These are phyloP conservation scores for Cryptomyrus ogoouensis DNA, from an alignment of 2,113 vertebrate species.

Conservation along the genomic window DNA sequence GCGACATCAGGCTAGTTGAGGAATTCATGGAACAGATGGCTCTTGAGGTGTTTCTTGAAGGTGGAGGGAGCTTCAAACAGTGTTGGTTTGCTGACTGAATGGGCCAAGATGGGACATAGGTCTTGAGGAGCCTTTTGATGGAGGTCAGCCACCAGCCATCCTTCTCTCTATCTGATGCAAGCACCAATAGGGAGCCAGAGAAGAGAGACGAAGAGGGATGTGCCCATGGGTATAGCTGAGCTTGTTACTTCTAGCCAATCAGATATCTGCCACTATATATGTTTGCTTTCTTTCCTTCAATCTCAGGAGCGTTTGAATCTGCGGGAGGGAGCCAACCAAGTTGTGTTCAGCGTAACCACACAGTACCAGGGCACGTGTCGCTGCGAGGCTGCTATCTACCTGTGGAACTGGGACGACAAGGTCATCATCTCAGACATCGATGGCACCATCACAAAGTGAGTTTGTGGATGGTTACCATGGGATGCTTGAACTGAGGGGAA, in stretches of 20 bases:
- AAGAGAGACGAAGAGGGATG: not conserved
- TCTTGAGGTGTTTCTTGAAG: not conserved
- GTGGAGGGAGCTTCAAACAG: not conserved
- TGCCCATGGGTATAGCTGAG: not conserved
- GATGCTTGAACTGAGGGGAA: not conserved
- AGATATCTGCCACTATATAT: not conserved
- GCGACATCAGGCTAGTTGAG: not conserved
- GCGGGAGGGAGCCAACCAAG: slow-evolving; percentile 78
- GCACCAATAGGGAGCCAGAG: not conserved
- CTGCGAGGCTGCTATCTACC: slow-evolving; percentile 85
- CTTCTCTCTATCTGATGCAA: not conserved
- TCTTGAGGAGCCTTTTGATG: not conserved
- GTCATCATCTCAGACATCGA: slow-evolving; percentile 93
- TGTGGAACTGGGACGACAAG: slow-evolving; percentile 88
- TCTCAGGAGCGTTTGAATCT: slow-evolving; percentile 73
- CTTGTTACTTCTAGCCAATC: not conserved
- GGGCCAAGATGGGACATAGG: not conserved
- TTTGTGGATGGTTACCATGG: not conserved
- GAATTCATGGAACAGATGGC: not conserved
- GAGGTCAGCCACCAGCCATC: not conserved
- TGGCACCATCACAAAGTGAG: slow-evolving; percentile 92
- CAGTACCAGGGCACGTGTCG: slow-evolving; percentile 92
- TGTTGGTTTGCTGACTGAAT: not conserved
- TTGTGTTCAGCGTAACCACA: slow-evolving; percentile 88
- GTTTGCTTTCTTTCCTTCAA: not conserved